Evolutionary conservation across 1,140 invertebrate species (phyloP).

Genomic region (Diploscapter pachys): DNA sequence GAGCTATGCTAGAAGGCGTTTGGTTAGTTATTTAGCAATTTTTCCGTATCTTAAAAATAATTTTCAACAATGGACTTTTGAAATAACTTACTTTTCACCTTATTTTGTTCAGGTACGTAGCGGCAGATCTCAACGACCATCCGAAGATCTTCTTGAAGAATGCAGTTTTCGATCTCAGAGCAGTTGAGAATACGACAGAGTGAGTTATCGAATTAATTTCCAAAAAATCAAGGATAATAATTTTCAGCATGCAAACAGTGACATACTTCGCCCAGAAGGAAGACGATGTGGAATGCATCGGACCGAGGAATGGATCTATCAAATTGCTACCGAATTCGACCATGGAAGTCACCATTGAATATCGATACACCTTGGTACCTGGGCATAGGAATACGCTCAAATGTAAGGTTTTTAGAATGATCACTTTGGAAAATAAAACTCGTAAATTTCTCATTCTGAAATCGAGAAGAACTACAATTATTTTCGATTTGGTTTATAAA

Average conservation of each 20-base stretch:
- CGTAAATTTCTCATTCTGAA: too few species aligned
- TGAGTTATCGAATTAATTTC: background rate
- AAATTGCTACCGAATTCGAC: constrained; percentile 15
- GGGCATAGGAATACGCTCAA: constrained; percentile 13
- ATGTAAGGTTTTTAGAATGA: constrained; percentile 1
- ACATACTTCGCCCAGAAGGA: constrained; percentile 35
- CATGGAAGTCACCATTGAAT: constrained; percentile 33
- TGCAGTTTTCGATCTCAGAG: constrained; percentile 18
- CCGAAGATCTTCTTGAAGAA: constrained; percentile 32
- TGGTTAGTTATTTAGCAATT: background rate
- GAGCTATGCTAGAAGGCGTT: constrained; percentile 29
- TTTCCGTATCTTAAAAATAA: too few species aligned
- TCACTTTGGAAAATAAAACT: background rate
- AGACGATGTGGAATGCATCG: constrained; percentile 25
- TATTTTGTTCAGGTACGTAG: constrained; percentile 26
- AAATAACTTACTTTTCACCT: too few species aligned
- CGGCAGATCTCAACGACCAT: constrained; percentile 32
- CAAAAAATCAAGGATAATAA: background rate
- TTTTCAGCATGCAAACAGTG: constrained; percentile 11
- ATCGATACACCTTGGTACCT: constrained; percentile 22
- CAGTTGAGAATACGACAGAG: constrained; percentile 12
- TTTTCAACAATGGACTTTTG: too few species aligned
- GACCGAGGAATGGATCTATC: constrained; percentile 31
- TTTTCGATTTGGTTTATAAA: too few species aligned
- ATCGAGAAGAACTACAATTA: too few species aligned